These are phyloP conservation scores for Drosophila conformis DNA, from an alignment of 2,888 invertebrate genomes.

Conservation along the genomic window DNA sequence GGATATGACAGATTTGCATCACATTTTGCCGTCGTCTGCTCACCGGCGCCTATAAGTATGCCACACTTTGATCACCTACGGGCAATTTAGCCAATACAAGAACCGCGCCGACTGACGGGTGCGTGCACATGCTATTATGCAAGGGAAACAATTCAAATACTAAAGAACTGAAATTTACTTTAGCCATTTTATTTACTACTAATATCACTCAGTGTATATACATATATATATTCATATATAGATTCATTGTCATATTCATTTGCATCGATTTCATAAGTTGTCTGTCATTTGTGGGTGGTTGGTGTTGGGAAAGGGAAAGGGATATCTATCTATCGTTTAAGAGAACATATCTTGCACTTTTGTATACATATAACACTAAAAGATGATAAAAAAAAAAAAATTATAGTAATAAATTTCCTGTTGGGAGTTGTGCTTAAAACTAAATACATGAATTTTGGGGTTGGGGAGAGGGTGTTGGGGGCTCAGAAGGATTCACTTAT, in stretches of 20 bases:
- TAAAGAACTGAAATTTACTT: slow-evolving; percentile 47
- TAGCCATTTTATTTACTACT: slow-evolving; percentile 79
- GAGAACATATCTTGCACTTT: slow-evolving; percentile 32
- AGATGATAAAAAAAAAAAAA: slow-evolving; percentile 67
- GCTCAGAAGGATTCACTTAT: slow-evolving; percentile 43
- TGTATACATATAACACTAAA: slow-evolving; percentile 68
- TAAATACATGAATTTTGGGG: slow-evolving; percentile 69
- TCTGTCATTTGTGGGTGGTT: slow-evolving; percentile 39
- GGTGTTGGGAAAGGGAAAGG: slow-evolving; percentile 5
- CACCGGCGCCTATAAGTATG: not conserved
- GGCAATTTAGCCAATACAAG: not conserved
- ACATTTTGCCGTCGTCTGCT: not conserved
- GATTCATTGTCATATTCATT: slow-evolving; percentile 54
- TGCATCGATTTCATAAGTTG: slow-evolving; percentile 36
- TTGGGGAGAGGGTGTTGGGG: not conserved
- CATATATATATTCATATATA: slow-evolving; percentile 66
- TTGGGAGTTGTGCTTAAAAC: slow-evolving; percentile 63
- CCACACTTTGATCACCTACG: not conserved
- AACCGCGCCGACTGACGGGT: not conserved
- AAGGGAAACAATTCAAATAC: not conserved
- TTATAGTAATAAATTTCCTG: slow-evolving; percentile 60
- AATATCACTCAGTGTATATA: slow-evolving; percentile 81
- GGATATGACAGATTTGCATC: not conserved
- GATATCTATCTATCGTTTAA: slow-evolving; percentile 7
- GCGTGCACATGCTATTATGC: not conserved